A percentile compares a stretch with the other conserved stretches of the same genome.
Conservation (phyloP, 1,140 invertebrate genomes). For the Apis florea region DNA sequence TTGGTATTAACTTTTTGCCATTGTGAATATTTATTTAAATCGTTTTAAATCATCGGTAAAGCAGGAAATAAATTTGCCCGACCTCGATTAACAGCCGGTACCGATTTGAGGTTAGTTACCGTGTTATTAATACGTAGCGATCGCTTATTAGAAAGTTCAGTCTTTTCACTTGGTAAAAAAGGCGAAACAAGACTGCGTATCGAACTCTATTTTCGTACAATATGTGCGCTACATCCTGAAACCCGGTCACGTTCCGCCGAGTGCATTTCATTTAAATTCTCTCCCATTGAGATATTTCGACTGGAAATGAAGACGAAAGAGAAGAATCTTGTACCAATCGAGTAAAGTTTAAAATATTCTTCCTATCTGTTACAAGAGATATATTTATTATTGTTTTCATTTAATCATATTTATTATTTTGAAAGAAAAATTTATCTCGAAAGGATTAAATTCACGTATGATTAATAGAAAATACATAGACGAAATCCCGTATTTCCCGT, state of each 20-base stretch:
- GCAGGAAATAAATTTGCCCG: background rate
- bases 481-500: too few relatives aligned
- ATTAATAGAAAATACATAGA: background rate
- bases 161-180: background rate
- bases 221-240: background rate
- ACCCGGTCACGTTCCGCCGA: background rate
- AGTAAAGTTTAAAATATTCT: background rate
- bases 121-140: slow-evolving; percentile 7
- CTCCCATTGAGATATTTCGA: background rate
- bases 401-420: too few relatives aligned
- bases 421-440: too few relatives aligned
- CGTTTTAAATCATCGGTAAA: too few relatives aligned
- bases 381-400: too few relatives aligned
- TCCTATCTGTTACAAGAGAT: background rate
- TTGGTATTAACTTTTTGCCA: background rate
- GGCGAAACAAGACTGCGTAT: background rate
- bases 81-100: background rate
- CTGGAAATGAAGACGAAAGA: background rate
- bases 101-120: background rate
- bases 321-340: background rate
- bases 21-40: background rate
- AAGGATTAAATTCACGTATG: background rate
- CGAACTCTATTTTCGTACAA: slow-evolving; percentile 4
- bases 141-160: slow-evolving; percentile 14
- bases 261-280: background rate